Conservation (phyloP, 2,888 invertebrate species). For the Drosophila villosipedis region DNA sequence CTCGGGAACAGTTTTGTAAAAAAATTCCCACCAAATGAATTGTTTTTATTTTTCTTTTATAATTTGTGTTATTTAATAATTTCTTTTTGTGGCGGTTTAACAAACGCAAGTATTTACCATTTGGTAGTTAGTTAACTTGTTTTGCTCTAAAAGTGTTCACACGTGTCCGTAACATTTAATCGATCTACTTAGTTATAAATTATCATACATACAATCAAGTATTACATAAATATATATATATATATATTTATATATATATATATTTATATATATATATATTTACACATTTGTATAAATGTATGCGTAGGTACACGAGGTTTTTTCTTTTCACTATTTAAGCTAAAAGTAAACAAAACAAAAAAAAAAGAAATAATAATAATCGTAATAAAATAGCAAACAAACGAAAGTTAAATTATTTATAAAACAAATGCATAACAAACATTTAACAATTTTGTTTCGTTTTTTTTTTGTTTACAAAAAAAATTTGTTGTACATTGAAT, state of each 20-base stretch:
- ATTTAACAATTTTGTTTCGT: conserved; percentile 61
- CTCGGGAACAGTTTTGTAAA: neutral
- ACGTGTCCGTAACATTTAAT: conserved; percentile 60
- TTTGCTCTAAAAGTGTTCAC: conserved; percentile 55
- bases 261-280: conserved; percentile 6
- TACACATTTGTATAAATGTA: conserved; percentile 32
- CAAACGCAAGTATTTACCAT: conserved; percentile 52
- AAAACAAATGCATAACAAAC: conserved; percentile 80
- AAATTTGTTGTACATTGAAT: conserved; percentile 34
- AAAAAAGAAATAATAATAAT: conserved; percentile 39
- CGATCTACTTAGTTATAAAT: conserved; percentile 47
- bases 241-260: conserved; percentile 1
- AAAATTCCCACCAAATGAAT: neutral
- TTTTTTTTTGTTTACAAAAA: conserved; percentile 8
- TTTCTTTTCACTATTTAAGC: conserved; percentile 66
- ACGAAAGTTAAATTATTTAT: conserved; percentile 29
- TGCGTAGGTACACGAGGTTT: conserved; percentile 71
- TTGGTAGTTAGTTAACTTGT: conserved; percentile 47
- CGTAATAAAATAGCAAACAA: conserved; percentile 15
- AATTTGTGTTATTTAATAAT: conserved; percentile 45
- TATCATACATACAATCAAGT: conserved; percentile 34
- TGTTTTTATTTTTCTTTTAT: neutral
- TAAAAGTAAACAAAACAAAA: conserved; percentile 50
- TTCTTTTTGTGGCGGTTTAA: conserved; percentile 51
- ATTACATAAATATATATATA: conserved; percentile 21